Percentiles rank a stretch among this genome's conserved stretches.
phyloP scores from a whole-genome alignment of 2,113 vertebrate genomes.

The Nematolebias whitei region DNA sequence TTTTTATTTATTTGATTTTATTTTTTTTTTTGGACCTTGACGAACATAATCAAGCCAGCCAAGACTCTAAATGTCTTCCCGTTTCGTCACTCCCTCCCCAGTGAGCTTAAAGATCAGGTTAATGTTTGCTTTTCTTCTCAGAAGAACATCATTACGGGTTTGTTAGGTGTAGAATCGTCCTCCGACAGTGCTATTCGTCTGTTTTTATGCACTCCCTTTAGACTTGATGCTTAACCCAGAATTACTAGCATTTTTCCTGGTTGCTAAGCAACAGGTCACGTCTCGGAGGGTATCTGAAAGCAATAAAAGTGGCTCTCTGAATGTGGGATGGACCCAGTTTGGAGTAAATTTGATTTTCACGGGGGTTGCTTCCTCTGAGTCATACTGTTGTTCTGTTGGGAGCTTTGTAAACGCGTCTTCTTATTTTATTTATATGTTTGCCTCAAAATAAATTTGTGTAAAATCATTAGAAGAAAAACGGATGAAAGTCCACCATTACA shows the following conservation, averaged over 20 bases:
- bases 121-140: background rate
- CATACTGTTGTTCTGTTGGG: too few relatives aligned
- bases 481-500: too few relatives aligned
- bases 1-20: too few relatives aligned
- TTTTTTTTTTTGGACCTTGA: conserved; percentile 18
- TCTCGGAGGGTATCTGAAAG: conserved; percentile 54
- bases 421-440: too few relatives aligned
- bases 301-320: conserved; percentile 46
- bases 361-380: too few relatives aligned
- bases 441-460: too few relatives aligned
- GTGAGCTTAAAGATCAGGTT: conserved; percentile 2
- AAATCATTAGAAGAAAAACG: too few relatives aligned
- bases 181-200: conserved; percentile 26
- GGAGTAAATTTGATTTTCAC: conserved; percentile 42
- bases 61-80: conserved; percentile 20
- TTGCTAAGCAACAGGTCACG: conserved; percentile 74
- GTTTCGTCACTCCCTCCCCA: background rate
- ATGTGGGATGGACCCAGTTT: conserved; percentile 55
- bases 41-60: background rate
- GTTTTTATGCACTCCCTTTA: conserved; percentile 52
- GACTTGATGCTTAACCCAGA: conserved; percentile 54
- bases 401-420: too few relatives aligned
- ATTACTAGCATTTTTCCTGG: conserved; percentile 58
- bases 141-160: conserved; percentile 10
- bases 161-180: conserved; percentile 4